Base-by-base conservation (phyloP, 2,113 vertebrate genomes). In the Zosterops lateralis region DNA sequence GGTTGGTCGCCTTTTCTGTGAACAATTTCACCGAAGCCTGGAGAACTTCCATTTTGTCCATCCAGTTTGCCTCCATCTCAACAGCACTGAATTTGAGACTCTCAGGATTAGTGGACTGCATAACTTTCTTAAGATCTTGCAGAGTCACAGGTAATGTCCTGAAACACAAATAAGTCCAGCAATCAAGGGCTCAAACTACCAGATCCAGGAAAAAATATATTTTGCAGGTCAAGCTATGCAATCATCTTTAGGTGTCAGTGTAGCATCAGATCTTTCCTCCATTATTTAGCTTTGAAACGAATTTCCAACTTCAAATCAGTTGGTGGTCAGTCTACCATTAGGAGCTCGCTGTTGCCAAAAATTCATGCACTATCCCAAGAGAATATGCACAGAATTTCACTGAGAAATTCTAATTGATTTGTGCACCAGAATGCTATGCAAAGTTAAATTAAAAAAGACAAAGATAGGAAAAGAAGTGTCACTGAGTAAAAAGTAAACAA, bases 141-240 rank as follows among this genome's bases (percentile, higher is more conserved):
- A 99, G 96, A 48, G 98, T 98, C 89, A 99, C 97, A 7, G 99
- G 98, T 17, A 98, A 97, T 72, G 92, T 98, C 92, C 99, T 99
- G 95, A 91, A 96, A 94, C 38, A 95, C 38, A 97, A 75, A 65
- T 12, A 67, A 78, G 12, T 31, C 14, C 66, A 74, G 54, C 29
- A 79, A 68, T 21, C 17, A 48, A 87, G 6, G 8, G 20, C 48
- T 47, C 0, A 0, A 67, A 36, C 29, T 81, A 18, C 5, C 40
- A 65, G 18, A 22, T 68, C 22, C 22, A 71, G 40, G 48, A 71
- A 79, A 58, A 14, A 58, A 50, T 7, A 0, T 17, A 47, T 75
- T 75, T 56, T 57, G 9, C 25, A 65, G 31, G n/a, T 48, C 24
- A 78, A 79, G 13, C 17, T 75, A 7, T 7, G 3, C n/a, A 82